Conservation (phyloP, 2,797 vertebrate species). For the Harpagifer antarcticus region DNA sequence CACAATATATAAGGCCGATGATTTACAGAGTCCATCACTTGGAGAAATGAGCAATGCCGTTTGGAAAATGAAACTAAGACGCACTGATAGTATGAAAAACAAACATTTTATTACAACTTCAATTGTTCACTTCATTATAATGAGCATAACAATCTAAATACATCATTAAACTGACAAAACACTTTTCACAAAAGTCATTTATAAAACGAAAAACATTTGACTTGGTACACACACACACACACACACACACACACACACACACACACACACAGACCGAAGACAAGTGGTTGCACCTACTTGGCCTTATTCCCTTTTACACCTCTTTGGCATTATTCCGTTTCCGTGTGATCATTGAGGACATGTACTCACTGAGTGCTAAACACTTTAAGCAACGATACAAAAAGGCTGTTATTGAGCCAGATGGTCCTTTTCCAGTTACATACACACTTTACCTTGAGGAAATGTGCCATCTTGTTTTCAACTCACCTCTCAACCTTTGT, state of each 20-base stretch:
- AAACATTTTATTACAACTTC: conserved; percentile 7
- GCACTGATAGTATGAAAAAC: neutral
- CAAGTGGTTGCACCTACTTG: conserved; percentile 45
- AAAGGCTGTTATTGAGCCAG: conserved; percentile 52
- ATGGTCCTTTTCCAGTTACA: conserved; percentile 57
- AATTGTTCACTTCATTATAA: conserved; percentile 5
- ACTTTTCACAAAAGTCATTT: neutral
- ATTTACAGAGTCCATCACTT: neutral
- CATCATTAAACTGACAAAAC: neutral
- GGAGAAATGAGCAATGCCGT: neutral
- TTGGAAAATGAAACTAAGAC: neutral
- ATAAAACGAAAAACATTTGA: too few species aligned
- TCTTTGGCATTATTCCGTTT: conserved; percentile 54
- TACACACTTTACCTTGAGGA: conserved; percentile 24
- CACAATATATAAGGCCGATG: neutral
- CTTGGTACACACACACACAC: too few species aligned
- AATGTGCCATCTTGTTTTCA: conserved; percentile 19
- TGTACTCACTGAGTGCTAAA: conserved; percentile 28
- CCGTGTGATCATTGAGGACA: conserved; percentile 51
- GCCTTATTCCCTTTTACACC: conserved; percentile 41
- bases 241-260: too few species aligned
- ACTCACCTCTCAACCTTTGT: conserved; percentile 1
- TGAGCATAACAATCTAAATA: neutral
- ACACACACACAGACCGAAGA: conserved; percentile 13
- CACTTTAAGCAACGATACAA: conserved; percentile 29